These are phyloP conservation scores for Dicerorhinus sumatrensis DNA, from an alignment of 2,113 vertebrate genomes.

Conservation along the genomic window DNA sequence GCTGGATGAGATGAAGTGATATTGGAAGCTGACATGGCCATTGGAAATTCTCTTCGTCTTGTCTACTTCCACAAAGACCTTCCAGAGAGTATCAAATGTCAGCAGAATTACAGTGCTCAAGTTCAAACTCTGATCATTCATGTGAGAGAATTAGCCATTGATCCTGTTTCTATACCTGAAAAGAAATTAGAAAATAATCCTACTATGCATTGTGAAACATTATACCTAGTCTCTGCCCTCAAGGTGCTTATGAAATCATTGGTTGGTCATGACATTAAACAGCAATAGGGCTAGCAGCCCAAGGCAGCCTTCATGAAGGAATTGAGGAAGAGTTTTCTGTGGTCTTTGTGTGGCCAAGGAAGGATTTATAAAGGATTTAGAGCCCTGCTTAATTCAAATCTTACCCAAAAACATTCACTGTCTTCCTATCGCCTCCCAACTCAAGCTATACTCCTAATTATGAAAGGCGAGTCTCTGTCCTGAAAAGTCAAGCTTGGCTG, in stretches of 20 bases:
- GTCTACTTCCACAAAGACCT: background rate
- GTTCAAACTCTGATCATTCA: background rate
- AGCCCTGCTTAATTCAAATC: background rate
- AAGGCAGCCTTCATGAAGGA: background rate
- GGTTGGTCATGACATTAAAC: background rate
- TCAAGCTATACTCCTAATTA: background rate
- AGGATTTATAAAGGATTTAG: background rate
- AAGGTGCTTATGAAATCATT: background rate
- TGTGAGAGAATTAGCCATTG: background rate
- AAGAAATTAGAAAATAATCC: constrained; percentile 33
- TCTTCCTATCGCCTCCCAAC: background rate
- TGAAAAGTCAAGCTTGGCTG: background rate
- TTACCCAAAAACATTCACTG: background rate
- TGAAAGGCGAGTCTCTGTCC: background rate
- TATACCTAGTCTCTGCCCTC: background rate
- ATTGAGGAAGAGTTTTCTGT: background rate
- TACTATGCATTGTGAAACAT: background rate
- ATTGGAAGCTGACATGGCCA: constrained; percentile 23
- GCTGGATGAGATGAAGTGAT: constrained; percentile 46
- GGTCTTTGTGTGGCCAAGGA: background rate
- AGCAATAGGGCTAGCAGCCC: background rate
- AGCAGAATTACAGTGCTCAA: background rate
- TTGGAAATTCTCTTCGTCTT: background rate
- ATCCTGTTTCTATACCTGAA: constrained; percentile 25
- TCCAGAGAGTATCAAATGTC: background rate